Evolutionary conservation across 2,888 invertebrate species (phyloP), one percentile per base, ranked within the genome.

Genomic region (Cataglyphis altisquamis): DNA sequence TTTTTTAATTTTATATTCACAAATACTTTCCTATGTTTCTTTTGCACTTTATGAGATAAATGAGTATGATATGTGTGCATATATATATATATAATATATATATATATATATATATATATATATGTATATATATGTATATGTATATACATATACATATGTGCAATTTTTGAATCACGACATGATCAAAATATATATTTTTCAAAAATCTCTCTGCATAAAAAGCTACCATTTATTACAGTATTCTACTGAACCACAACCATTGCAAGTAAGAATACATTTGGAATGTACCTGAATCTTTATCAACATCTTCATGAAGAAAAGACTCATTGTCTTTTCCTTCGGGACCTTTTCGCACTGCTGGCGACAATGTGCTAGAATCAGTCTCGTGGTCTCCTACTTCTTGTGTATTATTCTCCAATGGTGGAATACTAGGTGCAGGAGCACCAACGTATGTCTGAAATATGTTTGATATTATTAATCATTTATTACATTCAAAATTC

Each of bases 291-390:
- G 94, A 94, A 94, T 96, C 96, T 92, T 96, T 94, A 72, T 96
- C 94, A 83, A 94, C 95, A 93, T 97, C 96, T 93, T 96, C 96
- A 73, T 95, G 95, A 91, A 96, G 95, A 93, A 96, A 95, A 29
- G 96, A 96, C 92, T 97, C 97, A 94, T 97, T 97, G 95, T 98
- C 98, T 94, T 97, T 97, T 36, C 98, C 98, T 93, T 98, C 98
- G 4, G 98, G 98, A 67, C 97, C 97, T 94, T 96, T 96, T 39
- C 97, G 95, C 67, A 96, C 95, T 83, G 96, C 96, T 89, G 93
- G 89, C 29, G 94, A 92, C 77, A 94, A 84, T 5, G 92, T 90
- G 41, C 91, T 90, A 66, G 94, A 92, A 78, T 94, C 93, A 29
- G 93, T 90, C 48, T 94, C 94, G 55, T 91, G 92, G 68, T 87